Percentiles rank a stretch among this genome's conserved stretches.
Evolutionary conservation across 2,113 vertebrate genomes (phyloP).

Genomic region (Excalfactoria chinensis): DNA sequence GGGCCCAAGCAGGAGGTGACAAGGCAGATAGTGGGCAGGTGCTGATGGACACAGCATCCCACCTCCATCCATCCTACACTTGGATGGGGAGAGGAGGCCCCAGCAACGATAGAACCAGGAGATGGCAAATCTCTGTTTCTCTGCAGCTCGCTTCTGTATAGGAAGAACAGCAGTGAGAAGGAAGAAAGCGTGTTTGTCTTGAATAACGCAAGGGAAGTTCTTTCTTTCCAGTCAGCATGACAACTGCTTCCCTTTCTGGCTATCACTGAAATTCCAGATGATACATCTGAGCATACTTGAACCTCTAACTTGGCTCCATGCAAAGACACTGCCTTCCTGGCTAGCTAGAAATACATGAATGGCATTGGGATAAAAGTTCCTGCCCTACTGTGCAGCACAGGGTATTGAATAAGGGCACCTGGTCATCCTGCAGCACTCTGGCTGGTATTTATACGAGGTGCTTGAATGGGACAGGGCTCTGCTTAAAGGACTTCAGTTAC

Average conservation of each 20-base stretch:
- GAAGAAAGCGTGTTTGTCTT: neutral
- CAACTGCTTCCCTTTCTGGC: constrained; percentile 65
- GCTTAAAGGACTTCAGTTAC: neutral
- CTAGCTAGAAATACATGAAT: neutral
- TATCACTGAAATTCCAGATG: constrained; percentile 64
- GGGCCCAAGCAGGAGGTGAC: neutral
- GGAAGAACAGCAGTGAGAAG: neutral
- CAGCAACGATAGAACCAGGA: fast-evolving
- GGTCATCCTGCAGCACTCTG: neutral
- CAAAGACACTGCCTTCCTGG: constrained; percentile 2
- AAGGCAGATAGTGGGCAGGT: constrained; percentile 33
- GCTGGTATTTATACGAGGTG: neutral
- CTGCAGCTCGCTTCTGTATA: neutral
- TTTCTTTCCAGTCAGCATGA: constrained; percentile 26
- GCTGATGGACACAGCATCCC: neutral
- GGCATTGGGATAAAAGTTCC: neutral
- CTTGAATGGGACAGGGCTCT: neutral
- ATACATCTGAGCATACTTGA: constrained; percentile 24
- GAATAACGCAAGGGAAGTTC: neutral
- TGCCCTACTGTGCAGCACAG: neutral
- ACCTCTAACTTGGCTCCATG: constrained; percentile 13
- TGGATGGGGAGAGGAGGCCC: fast-evolving
- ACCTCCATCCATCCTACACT: neutral
- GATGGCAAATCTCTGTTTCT: neutral
- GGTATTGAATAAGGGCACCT: neutral